Conservation (phyloP, 1,140 invertebrate genomes). For the Sinella curviseta region DNA sequence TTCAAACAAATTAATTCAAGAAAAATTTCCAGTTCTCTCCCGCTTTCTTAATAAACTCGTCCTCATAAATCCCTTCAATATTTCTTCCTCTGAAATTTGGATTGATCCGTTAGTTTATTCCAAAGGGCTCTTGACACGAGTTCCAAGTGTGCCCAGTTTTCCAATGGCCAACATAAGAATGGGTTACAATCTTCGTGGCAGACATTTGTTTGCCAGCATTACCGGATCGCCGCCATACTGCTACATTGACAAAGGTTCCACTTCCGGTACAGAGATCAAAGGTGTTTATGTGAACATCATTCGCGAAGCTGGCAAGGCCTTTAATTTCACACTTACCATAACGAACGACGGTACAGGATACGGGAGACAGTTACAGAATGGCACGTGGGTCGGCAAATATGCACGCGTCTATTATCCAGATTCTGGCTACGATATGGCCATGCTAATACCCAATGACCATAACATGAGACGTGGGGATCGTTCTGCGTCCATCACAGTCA, state of each 20-base stretch:
- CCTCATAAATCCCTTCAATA: neutral
- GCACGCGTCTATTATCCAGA: neutral
- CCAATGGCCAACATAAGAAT: neutral
- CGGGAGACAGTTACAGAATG: neutral
- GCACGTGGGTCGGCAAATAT: neutral
- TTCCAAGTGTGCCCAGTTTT: neutral
- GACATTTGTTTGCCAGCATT: neutral
- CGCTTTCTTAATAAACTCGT: neutral
- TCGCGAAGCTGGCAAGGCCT: neutral
- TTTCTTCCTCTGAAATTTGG: neutral
- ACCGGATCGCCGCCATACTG: neutral
- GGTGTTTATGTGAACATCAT: neutral
- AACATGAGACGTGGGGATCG: neutral
- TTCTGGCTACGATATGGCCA: neutral
- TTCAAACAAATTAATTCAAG: neutral
- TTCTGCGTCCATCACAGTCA: neutral
- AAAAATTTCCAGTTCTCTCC: neutral
- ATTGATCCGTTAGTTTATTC: neutral
- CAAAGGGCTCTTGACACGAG: neutral
- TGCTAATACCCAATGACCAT: neutral
- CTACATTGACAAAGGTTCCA: neutral
- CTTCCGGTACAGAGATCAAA: neutral
- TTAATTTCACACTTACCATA: neutral
- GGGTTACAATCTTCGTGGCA: neutral
- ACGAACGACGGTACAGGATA: neutral